These are phyloP conservation scores for Brachirus orientalis DNA, from an alignment of 2,113 vertebrate genomes.

Conservation along the genomic window DNA sequence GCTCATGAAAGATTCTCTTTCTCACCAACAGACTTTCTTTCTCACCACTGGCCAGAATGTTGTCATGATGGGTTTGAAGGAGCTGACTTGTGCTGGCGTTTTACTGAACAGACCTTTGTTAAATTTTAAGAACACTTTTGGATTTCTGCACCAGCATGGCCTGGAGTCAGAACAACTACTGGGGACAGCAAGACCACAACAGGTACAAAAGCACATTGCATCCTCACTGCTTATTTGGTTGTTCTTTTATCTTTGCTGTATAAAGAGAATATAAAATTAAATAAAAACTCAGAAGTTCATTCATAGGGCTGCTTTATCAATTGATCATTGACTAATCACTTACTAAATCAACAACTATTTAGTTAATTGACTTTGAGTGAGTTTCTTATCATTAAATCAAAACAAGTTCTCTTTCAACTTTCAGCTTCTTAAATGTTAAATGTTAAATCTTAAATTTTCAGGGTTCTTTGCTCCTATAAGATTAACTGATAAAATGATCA, in stretches of 20 bases:
- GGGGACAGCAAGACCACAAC: conserved; percentile 84
- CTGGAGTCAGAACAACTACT: conserved; percentile 84
- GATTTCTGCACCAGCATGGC: conserved; percentile 78
- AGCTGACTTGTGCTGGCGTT: conserved; percentile 70
- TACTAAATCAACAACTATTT: too few species aligned
- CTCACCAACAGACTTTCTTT: conserved; percentile 51
- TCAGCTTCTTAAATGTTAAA: too few species aligned
- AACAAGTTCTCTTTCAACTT: too few species aligned
- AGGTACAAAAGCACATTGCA: conserved; percentile 78
- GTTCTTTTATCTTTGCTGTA: neutral
- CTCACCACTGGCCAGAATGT: conserved; percentile 23
- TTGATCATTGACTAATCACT: too few species aligned
- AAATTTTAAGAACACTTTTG: conserved; percentile 68
- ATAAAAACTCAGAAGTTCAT: too few species aligned
- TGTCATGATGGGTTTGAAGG: conserved; percentile 42
- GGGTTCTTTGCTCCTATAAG: too few species aligned
- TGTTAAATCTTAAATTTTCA: too few species aligned
- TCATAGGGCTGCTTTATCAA: too few species aligned
- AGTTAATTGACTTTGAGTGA: too few species aligned
- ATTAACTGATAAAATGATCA: too few species aligned
- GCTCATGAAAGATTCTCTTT: neutral
- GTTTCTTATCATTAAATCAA: too few species aligned
- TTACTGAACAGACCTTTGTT: conserved; percentile 72
- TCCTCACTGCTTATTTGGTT: neutral
- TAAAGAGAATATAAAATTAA: too few species aligned